phyloP scores from a whole-genome alignment of 2,113 vertebrate genomes.

The Theristicus caerulescens region DNA sequence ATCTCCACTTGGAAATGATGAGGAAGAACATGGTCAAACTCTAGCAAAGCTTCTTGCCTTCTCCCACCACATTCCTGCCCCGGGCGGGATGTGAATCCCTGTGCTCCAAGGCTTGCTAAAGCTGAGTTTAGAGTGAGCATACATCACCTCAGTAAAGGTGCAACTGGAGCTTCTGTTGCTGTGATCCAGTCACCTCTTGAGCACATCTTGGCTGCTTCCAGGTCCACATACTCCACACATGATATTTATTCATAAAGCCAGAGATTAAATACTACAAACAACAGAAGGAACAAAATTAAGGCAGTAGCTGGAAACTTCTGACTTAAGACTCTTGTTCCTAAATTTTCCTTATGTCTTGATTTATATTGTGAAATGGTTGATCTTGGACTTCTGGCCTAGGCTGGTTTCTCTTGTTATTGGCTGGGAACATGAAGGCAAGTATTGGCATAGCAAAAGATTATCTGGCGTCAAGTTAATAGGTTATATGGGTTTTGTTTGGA shows the following conservation, averaged over 20 bases:
- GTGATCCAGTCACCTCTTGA: background rate
- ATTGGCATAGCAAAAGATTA: background rate
- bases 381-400: background rate
- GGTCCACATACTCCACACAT: background rate
- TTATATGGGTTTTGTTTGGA: background rate
- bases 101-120: background rate
- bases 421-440: background rate
- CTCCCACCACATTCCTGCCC: background rate
- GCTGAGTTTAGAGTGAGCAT: background rate
- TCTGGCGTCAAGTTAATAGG: background rate
- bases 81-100: background rate
- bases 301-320: conserved; percentile 16
- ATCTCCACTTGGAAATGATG: background rate
- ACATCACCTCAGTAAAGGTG: accelerated
- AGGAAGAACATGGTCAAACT: background rate
- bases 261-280: background rate
- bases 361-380: conserved; percentile 24
- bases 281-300: background rate
- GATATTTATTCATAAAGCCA: background rate
- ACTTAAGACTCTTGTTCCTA: background rate
- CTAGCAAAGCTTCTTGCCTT: background rate
- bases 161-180: background rate
- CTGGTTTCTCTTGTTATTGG: conserved; percentile 10
- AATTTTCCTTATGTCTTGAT: background rate
- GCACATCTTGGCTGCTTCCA: background rate